Base-by-base conservation (phyloP, 2,113 vertebrate genomes). In the Herpetotheres cachinnans region DNA sequence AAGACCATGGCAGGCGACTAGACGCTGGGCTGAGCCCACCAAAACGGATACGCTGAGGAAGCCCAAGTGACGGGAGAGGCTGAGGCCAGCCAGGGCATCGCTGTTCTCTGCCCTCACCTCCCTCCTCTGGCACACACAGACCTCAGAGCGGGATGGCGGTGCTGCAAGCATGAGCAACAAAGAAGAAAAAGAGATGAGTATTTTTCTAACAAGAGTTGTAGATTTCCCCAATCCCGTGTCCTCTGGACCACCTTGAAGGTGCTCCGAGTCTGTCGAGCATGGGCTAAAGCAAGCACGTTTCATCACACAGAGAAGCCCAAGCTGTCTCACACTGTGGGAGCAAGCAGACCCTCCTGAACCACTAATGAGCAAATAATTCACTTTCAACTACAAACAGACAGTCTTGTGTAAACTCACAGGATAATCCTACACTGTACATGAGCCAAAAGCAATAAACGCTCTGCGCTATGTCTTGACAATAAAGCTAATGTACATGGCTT, bases 381-480 rank as follows among this genome's bases (percentile, higher is more conserved):
- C 86, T 95, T 82, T 29, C 70, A 81, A 6, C 63, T 55, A 16
- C 87, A 72, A 19, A 66, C 3, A 88, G 49, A 55, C 71, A 77
- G 46, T 6, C 72, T 50, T 70, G 49, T 69, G 76, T 27, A 80
- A 86, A 27, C 90, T 55, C 72, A 24, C 19, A 10, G 77, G 55
- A 56, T 16, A 55, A 87, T 66, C 90, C 69, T 34, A 26, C 14
- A 0, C 65, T 25, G 29, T 46, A 46, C 82, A 29, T 0, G 5
- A 89, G 88, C 93, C 92, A 81, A 55, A 79, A 90, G 83, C 83
- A 77, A 84, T n/a, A 62, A 63, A 36, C 4, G 36, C 69, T 63
- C 34, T 30, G 42, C 16, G 1, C n/a, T 30, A 47, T 3, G 49
- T 69, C 83, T 40, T 38, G 76, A 61, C 55, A 73, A 27, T 52